A percentile compares a stretch with the other conserved stretches of the same genome.
phyloP scores from a whole-genome alignment of 30 jellyfish, hydroid and myxozoan genomes.

The Aurelia sp. region DNA sequence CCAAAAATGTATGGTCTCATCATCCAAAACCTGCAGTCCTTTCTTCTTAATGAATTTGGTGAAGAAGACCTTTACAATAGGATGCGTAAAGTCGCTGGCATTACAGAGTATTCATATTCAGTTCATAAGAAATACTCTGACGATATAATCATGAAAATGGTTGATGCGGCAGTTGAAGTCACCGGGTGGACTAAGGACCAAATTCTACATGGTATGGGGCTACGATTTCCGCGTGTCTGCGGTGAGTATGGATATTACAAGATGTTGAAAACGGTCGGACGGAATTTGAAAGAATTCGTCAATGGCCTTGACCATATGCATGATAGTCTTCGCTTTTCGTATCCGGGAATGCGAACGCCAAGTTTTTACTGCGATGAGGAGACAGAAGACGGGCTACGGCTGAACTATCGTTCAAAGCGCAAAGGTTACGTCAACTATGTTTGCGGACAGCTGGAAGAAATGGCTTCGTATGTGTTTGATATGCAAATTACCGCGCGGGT shows the following conservation, averaged over 20 bases:
- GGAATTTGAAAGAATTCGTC: conserved; percentile 64
- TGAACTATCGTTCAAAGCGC: conserved; percentile 68
- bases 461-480: conserved; percentile 37
- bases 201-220: conserved; percentile 61
- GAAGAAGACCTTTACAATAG: conserved; percentile 24
- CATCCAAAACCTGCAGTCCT: conserved; percentile 49
- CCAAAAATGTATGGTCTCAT: conserved; percentile 55
- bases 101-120: conserved; percentile 36
- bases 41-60: conserved; percentile 50
- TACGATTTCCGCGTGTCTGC: conserved; percentile 40
- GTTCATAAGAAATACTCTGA: conserved; percentile 54
- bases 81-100: conserved; percentile 49
- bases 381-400: conserved; percentile 47
- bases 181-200: conserved; percentile 48
- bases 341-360: conserved; percentile 76
- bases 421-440: conserved; percentile 53
- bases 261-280: conserved; percentile 62
- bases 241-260: conserved; percentile 68
- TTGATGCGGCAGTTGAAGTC: conserved; percentile 39
- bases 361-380: conserved; percentile 61
- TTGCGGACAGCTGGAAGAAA: conserved; percentile 61
- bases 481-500: conserved; percentile 31
- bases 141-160: conserved; percentile 16
- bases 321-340: conserved; percentile 57
- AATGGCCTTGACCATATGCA: conserved; percentile 73